These are phyloP conservation scores for Patella pellucida DNA, from an alignment of 2,888 invertebrate genomes.

Conservation along the genomic window DNA sequence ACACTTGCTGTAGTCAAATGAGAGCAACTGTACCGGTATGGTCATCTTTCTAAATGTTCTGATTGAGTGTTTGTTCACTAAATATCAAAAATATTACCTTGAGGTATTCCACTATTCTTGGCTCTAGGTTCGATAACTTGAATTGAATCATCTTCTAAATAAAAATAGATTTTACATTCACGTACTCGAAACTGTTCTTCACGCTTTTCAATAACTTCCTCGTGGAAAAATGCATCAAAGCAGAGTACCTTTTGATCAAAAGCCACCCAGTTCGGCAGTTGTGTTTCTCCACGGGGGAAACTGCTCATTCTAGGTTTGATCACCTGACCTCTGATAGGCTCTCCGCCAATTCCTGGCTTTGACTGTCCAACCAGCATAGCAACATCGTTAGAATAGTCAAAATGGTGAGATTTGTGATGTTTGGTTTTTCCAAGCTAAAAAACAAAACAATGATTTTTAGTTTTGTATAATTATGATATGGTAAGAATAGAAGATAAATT, in stretches of 20 bases:
- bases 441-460: constrained; percentile 19
- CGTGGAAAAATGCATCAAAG: constrained; percentile 85
- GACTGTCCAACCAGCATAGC: constrained; percentile 76
- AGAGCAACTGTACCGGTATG: too few species aligned
- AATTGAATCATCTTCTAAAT: constrained; percentile 91
- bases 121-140: constrained; percentile 87
- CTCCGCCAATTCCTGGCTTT: constrained; percentile 77
- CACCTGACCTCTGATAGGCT: constrained; percentile 73
- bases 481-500: not conserved
- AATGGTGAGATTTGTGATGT: constrained; percentile 77
- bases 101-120: constrained; percentile 87
- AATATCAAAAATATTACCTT: constrained; percentile 75
- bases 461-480: constrained; percentile 1
- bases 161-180: constrained; percentile 87
- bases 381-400: constrained; percentile 74
- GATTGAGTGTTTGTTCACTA: too few species aligned
- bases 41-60: too few species aligned
- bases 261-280: constrained; percentile 87
- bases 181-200: constrained; percentile 80
- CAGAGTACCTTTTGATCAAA: constrained; percentile 87
- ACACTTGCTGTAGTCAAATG: too few species aligned
- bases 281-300: constrained; percentile 82
- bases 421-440: constrained; percentile 77
- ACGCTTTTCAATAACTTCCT: constrained; percentile 83
- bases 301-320: constrained; percentile 78